These are phyloP conservation scores for Drosophila formosana DNA, from an alignment of 2,888 invertebrate genomes.

Conservation along the genomic window DNA sequence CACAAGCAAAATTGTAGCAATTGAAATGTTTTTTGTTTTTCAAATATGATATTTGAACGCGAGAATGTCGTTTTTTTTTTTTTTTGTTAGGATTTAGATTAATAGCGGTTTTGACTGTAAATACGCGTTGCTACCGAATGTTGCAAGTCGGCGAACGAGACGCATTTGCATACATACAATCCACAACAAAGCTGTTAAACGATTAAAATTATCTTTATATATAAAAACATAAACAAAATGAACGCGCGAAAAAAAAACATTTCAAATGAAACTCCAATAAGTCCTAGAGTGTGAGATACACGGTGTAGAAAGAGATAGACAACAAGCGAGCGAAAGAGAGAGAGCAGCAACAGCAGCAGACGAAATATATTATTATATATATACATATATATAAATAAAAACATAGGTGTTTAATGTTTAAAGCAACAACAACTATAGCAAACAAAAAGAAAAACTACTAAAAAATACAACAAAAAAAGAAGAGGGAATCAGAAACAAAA, in stretches of 20 bases:
- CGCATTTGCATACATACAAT: slow-evolving; percentile 6
- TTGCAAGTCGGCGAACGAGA: neutral
- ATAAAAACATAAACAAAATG: neutral
- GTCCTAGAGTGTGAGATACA: slow-evolving; percentile 11
- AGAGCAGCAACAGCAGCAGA: slow-evolving; percentile 4
- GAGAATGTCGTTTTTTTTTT: no score
- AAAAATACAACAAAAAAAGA: slow-evolving; percentile 21
- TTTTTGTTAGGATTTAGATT: neutral
- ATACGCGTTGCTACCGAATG: slow-evolving; percentile 7
- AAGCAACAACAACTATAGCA: slow-evolving; percentile 1
- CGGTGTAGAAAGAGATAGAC: slow-evolving; percentile 13
- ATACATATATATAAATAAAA: slow-evolving; percentile 29
- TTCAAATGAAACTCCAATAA: slow-evolving; percentile 9
- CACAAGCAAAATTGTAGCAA: no score
- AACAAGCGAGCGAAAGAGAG: slow-evolving; percentile 10
- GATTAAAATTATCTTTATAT: slow-evolving; percentile 1
- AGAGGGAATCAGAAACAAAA: neutral
- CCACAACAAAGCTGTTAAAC: slow-evolving; percentile 10
- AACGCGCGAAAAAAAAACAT: slow-evolving; percentile 5
- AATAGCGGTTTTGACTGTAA: slow-evolving; percentile 1
- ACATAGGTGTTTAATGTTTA: slow-evolving; percentile 32
- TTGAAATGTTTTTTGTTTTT: no score
- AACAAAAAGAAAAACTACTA: slow-evolving; percentile 14
- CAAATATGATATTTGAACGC: no score
- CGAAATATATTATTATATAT: slow-evolving; percentile 21